Conservation (phyloP, 2,113 vertebrate species). For the Burhinus bistriatus region DNA sequence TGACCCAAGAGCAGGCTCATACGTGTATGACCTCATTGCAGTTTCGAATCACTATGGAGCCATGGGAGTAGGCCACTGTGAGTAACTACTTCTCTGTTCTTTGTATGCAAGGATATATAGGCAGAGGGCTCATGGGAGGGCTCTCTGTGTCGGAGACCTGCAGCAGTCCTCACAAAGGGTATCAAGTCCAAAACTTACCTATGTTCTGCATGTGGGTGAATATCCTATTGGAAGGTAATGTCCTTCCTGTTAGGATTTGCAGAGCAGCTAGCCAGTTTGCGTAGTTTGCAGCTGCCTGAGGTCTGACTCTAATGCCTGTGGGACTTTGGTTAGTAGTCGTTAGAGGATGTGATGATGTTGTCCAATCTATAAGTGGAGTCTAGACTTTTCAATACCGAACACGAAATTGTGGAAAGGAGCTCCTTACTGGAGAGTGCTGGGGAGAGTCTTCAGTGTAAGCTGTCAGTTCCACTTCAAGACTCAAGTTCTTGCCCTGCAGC, state of each 20-base stretch:
- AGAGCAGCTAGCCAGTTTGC: not conserved
- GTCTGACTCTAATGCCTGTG: not conserved
- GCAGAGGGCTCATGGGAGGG: not conserved
- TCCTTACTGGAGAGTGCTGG: not conserved
- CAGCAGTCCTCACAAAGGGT: not conserved
- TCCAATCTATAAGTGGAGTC: not conserved
- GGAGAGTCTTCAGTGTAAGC: not conserved
- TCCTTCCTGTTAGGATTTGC: not conserved
- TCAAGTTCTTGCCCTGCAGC: not conserved
- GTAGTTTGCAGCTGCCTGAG: not conserved
- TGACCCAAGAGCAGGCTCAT: slow-evolving; percentile 86
- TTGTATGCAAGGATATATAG: not conserved
- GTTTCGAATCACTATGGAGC: slow-evolving; percentile 97
- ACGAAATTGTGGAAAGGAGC: not conserved
- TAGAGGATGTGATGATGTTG: not conserved
- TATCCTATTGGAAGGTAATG: not conserved
- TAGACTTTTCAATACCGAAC: not conserved
- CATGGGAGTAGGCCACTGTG: slow-evolving; percentile 97
- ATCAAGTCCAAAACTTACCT: not conserved
- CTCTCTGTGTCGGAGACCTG: not conserved
- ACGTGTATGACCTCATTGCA: slow-evolving; percentile 90
- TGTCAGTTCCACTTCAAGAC: not conserved
- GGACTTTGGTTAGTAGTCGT: not conserved
- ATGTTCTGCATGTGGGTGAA: not conserved
- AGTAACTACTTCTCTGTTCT: slow-evolving; percentile 68